These are phyloP conservation scores for Acleris sparsana DNA, from an alignment of 2,888 invertebrate genomes.

Conservation along the genomic window DNA sequence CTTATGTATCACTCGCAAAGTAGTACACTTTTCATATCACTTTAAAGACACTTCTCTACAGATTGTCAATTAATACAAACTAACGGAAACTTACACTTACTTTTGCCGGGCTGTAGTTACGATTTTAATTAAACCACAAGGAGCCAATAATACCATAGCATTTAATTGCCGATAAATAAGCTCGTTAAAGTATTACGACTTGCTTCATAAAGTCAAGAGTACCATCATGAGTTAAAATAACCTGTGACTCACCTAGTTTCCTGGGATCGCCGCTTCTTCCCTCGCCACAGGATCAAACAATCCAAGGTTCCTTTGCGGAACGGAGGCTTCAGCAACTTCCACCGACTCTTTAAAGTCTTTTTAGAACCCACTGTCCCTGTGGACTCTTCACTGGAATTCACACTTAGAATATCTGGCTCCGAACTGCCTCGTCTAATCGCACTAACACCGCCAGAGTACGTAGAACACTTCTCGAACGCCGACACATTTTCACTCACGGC, in stretches of 20 bases:
- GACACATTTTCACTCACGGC: conserved; percentile 63
- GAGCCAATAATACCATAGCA: conserved; percentile 15
- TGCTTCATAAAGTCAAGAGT: not conserved
- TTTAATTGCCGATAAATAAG: conserved; percentile 5
- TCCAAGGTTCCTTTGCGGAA: conserved; percentile 74
- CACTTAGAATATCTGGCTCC: conserved; percentile 70
- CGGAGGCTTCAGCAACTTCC: conserved; percentile 68
- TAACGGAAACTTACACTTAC: too few species aligned
- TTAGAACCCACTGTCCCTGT: conserved; percentile 54
- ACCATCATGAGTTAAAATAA: conserved; percentile 26
- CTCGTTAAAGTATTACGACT: too few species aligned
- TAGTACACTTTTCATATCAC: too few species aligned
- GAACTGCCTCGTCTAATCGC: conserved; percentile 69
- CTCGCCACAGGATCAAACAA: conserved; percentile 73
- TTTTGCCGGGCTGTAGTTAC: too few species aligned
- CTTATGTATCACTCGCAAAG: too few species aligned
- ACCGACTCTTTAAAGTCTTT: conserved; percentile 67
- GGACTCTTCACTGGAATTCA: conserved; percentile 53
- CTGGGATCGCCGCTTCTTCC: conserved; percentile 60
- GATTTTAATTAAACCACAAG: not conserved
- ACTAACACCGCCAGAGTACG: conserved; percentile 56
- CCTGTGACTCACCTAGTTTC: conserved; percentile 65
- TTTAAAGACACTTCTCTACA: too few species aligned
- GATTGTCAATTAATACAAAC: too few species aligned
- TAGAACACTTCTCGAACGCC: conserved; percentile 68